Evolutionary conservation across 2,797 vertebrate species (phyloP).

Genomic region (Acipenser transmontanus): DNA sequence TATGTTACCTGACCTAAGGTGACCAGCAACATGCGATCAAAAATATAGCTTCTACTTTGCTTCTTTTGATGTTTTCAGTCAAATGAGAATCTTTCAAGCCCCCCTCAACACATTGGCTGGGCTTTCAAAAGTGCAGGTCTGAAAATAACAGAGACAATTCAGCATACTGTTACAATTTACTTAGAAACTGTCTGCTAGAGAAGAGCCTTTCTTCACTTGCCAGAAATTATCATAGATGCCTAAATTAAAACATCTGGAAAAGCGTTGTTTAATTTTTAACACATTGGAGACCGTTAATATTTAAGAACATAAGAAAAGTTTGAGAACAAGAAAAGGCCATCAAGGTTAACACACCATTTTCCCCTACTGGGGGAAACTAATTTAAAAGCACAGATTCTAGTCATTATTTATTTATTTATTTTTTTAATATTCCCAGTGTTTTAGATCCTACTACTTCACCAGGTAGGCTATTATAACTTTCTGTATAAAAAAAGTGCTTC

Average conservation of each 20-base stretch:
- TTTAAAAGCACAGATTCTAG: too few relatives aligned
- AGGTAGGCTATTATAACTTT: too few relatives aligned
- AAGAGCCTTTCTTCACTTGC: constrained; percentile 21
- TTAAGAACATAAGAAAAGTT: background rate
- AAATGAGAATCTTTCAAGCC: background rate
- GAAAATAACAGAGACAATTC: background rate
- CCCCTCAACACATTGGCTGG: constrained; percentile 12
- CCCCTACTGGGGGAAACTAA: too few relatives aligned
- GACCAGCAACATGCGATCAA: too few relatives aligned
- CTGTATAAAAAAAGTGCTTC: too few relatives aligned
- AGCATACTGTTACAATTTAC: constrained; percentile 27
- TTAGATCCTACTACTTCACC: too few relatives aligned
- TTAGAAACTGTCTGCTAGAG: constrained; percentile 13
- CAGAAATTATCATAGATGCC: constrained; percentile 18
- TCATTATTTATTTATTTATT: too few relatives aligned
- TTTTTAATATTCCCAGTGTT: too few relatives aligned
- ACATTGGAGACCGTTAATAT: constrained; percentile 18
- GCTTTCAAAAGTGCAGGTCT: constrained; percentile 23
- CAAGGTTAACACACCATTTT: too few relatives aligned
- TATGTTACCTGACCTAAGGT: too few relatives aligned
- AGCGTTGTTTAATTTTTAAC: constrained; percentile 16
- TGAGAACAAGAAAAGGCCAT: too few relatives aligned
- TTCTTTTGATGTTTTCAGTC: constrained; percentile 4
- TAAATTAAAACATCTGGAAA: constrained; percentile 25
- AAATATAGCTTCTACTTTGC: too few relatives aligned